These are phyloP conservation scores for Gambusia holbrooki DNA, from an alignment of 2,113 vertebrate species.

Conservation along the genomic window DNA sequence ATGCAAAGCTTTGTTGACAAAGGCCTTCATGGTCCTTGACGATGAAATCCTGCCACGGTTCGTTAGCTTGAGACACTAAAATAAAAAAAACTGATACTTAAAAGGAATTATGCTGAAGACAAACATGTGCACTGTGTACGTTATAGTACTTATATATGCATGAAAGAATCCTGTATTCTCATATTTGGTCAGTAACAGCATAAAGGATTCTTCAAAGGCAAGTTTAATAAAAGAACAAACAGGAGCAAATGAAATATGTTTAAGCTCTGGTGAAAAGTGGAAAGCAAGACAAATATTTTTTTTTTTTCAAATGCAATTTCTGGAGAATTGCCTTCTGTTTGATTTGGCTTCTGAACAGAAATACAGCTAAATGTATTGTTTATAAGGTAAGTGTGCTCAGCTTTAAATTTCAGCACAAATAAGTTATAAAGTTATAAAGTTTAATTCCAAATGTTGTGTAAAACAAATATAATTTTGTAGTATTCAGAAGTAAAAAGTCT, in stretches of 20 bases:
- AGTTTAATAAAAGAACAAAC: neutral
- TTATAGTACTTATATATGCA: neutral
- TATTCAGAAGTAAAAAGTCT: too few relatives aligned
- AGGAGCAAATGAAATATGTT: neutral
- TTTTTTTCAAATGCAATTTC: neutral
- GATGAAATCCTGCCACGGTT: conserved; percentile 7
- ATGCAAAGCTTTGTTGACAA: conserved; percentile 42
- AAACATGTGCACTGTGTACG: neutral
- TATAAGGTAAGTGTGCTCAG: neutral
- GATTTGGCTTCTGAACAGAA: neutral
- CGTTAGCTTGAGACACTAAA: conserved; percentile 17
- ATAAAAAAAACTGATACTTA: neutral
- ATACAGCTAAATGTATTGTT: neutral
- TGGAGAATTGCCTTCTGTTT: neutral
- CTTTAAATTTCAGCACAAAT: too few relatives aligned
- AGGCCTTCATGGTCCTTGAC: conserved; percentile 28
- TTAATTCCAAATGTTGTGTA: too few relatives aligned
- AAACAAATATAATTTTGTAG: too few relatives aligned
- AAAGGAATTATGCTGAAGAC: neutral
- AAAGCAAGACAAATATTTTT: neutral
- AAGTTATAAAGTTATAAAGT: too few relatives aligned
- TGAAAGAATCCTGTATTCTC: neutral
- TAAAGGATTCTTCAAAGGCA: neutral
- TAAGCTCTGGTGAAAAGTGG: too few relatives aligned
- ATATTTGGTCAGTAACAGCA: neutral